These are phyloP conservation scores for Byasa hedistus DNA, from an alignment of 2,888 invertebrate species.

Conservation along the genomic window DNA sequence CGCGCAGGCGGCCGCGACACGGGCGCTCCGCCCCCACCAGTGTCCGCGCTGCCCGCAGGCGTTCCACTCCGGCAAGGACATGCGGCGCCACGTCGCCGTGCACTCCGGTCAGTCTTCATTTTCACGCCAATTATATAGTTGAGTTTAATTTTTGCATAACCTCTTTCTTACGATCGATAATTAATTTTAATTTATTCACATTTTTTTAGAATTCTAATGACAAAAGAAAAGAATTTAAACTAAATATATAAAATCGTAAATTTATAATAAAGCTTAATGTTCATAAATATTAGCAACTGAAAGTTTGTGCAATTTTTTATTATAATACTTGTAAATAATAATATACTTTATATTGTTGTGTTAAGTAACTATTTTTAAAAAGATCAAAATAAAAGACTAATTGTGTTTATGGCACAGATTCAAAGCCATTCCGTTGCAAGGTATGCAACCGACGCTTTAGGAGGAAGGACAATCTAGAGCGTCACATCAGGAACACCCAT, in stretches of 20 bases:
- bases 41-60: conserved; percentile 84
- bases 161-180: too few species aligned
- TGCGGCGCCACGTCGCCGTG: conserved; percentile 84
- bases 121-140: conserved; percentile 19
- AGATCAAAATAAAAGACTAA: not conserved
- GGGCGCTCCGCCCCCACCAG: conserved; percentile 70
- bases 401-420: conserved; percentile 67
- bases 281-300: too few species aligned
- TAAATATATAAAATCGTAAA: too few species aligned
- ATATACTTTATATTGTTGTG: too few species aligned
- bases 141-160: too few species aligned
- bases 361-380: not conserved
- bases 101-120: conserved; percentile 79
- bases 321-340: too few species aligned
- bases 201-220: too few species aligned
- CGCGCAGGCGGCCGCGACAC: conserved; percentile 32
- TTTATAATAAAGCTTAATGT: too few species aligned
- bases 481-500: conserved; percentile 89
- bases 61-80: conserved; percentile 84
- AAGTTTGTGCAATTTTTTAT: too few species aligned
- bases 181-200: too few species aligned
- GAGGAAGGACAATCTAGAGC: conserved; percentile 87
- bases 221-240: too few species aligned
- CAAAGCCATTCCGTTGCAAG: conserved; percentile 85
- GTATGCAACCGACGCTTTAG: conserved; percentile 85